phyloP scores from a whole-genome alignment of 2,888 invertebrate genomes.

The Metalampra italica region DNA sequence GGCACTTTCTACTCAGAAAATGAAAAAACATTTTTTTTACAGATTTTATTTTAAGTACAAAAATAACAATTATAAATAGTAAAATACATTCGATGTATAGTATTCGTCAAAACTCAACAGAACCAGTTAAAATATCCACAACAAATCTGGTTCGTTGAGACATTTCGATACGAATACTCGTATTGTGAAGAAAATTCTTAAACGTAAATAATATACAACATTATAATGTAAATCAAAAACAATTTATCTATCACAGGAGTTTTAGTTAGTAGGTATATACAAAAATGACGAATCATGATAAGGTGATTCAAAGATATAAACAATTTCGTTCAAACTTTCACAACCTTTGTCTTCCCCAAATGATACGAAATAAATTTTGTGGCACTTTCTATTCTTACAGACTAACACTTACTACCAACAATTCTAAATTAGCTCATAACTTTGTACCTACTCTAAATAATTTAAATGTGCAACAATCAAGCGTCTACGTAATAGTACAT shows the following conservation, averaged over 20 bases:
- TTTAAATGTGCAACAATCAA: conserved; percentile 13
- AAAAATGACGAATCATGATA: conserved; percentile 14
- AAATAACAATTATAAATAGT: conserved; percentile 10
- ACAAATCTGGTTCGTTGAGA: too few relatives aligned
- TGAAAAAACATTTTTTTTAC: neutral
- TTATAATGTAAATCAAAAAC: conserved; percentile 17
- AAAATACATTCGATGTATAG: neutral
- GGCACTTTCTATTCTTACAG: conserved; percentile 52
- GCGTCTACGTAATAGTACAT: conserved; percentile 72
- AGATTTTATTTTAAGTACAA: conserved; percentile 8
- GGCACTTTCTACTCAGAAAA: neutral
- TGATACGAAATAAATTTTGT: conserved; percentile 29
- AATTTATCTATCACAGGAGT: conserved; percentile 59
- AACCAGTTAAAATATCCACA: neutral
- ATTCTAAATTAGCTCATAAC: conserved; percentile 8
- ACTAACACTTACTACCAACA: conserved; percentile 24
- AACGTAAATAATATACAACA: neutral
- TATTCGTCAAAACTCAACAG: neutral
- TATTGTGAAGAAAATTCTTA: neutral
- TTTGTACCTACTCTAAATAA: conserved; percentile 8
- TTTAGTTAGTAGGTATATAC: conserved; percentile 20
- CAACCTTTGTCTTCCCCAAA: conserved; percentile 15
- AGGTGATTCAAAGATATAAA: conserved; percentile 9
- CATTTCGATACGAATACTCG: neutral
- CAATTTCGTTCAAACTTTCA: conserved; percentile 30